Evolutionary conservation across 23 tunicate species (phyloP), one percentile per base, ranked within the genome.

Genomic region (Phallusia fumigata): DNA sequence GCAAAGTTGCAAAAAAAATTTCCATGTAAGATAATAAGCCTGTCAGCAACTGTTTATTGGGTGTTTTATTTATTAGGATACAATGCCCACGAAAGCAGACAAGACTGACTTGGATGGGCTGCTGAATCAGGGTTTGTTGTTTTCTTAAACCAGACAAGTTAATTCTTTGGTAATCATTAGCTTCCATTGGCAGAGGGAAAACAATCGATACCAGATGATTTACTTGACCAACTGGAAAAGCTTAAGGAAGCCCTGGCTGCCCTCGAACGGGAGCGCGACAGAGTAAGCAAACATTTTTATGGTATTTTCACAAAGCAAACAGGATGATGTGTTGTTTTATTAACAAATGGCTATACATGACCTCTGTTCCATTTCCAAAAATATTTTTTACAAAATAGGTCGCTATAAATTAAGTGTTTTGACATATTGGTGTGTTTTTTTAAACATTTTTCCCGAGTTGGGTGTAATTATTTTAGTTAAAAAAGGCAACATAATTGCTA

Each of bases 1-100:
- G n/a, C n/a, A 51, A 15, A 51, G 58, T 51, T 13, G 58, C 58
- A 51, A 51, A 51, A 51, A 13, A 51, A 13, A 13, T 51, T 51
- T 51, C 18, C 58, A 51, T 15, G 58, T 13, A 51, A 51, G 18
- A n/a, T n/a, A n/a, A n/a, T n/a, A n/a, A n/a, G n/a, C n/a, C n/a
- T n/a, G n/a, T n/a, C n/a, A n/a, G n/a, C n/a, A n/a, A n/a, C n/a
- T n/a, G n/a, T n/a, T n/a, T 11, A 28, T 75, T 77, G 47, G 47
- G 47, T 78, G 21, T 33, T 44, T 81, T 85, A 3, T 40, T 40
- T 40, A 40, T 53, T 44, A 91, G 96, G 96, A 86, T 31, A 86
- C 81, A 32, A 49, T 92, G 91, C 97, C 97, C 22, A 87, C 88
- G 0, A 92, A 92, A 76, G 88, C 90, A 28, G 97, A 92, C 74